Evolutionary conservation across 92 coral and sea anemone genomes (phyloP).

Genomic region (Hydrozoanthus gracilis): DNA sequence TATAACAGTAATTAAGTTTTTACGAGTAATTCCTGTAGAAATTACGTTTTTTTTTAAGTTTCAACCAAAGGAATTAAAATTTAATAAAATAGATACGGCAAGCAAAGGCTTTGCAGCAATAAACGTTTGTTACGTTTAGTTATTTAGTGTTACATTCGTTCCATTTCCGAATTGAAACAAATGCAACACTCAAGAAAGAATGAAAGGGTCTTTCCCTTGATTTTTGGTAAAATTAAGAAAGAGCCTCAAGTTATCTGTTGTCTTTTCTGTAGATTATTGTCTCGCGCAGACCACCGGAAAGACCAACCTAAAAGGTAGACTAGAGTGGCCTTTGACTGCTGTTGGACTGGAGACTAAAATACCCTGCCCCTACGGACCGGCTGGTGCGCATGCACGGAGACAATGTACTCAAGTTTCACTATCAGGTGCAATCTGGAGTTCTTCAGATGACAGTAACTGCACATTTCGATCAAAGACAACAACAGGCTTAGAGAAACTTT

Average conservation of each 20-base stretch:
- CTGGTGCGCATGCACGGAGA: conserved; percentile 59
- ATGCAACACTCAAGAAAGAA: too few species aligned
- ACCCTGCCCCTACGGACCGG: conserved; percentile 66
- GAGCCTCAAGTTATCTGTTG: neutral
- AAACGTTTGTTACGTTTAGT: too few species aligned
- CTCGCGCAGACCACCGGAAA: conserved; percentile 64
- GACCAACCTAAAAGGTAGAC: conserved; percentile 56
- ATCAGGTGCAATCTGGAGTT: conserved; percentile 67
- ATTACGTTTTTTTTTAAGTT: too few species aligned
- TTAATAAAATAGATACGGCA: too few species aligned
- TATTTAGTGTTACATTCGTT: too few species aligned
- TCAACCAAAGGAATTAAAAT: too few species aligned
- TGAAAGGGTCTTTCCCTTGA: too few species aligned
- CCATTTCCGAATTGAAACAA: too few species aligned
- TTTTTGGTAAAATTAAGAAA: neutral
- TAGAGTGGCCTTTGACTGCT: conserved; percentile 57
- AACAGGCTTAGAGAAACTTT: conserved; percentile 47
- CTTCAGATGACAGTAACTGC: conserved; percentile 62
- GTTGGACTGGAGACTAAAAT: conserved; percentile 49
- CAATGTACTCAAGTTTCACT: conserved; percentile 57
- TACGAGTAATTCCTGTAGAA: too few species aligned
- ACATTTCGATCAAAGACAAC: conserved; percentile 64
- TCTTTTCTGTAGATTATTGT: conserved; percentile 61
- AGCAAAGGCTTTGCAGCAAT: too few species aligned
- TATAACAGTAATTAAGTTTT: too few species aligned